phyloP scores from a whole-genome alignment of 2,113 vertebrate genomes.

The Pomatorhinus ruficollis region DNA sequence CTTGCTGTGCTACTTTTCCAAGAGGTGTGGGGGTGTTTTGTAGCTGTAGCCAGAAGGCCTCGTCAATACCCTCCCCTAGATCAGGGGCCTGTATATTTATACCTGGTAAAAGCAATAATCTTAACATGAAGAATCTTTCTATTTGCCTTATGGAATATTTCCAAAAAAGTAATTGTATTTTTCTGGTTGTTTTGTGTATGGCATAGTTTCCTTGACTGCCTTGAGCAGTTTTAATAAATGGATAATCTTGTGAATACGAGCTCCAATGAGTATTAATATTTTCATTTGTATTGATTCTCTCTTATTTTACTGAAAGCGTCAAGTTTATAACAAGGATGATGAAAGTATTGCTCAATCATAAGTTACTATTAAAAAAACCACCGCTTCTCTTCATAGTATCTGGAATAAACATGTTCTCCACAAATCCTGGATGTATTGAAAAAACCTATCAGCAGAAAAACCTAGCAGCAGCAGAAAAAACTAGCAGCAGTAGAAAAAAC shows the following conservation, averaged over 20 bases:
- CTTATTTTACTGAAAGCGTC: not conserved
- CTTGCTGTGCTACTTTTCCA: not conserved
- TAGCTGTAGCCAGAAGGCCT: not conserved
- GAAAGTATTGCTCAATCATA: not conserved
- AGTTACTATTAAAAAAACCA: not conserved
- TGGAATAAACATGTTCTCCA: not conserved
- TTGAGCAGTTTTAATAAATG: not conserved
- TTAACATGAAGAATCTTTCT: not conserved
- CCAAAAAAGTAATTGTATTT: not conserved
- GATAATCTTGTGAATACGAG: not conserved
- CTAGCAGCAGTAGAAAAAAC: not conserved
- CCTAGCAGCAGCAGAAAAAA: not conserved
- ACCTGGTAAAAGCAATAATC: not conserved
- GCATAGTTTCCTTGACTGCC: not conserved
- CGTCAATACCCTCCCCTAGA: fast-evolving
- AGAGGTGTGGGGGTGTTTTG: not conserved
- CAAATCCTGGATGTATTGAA: not conserved
- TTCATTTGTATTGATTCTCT: not conserved
- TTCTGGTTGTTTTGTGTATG: not conserved
- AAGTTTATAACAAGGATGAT: not conserved
- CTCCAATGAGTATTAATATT: not conserved
- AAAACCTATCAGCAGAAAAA: not conserved
- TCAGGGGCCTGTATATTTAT: not conserved
- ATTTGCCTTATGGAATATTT: not conserved
- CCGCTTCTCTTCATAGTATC: not conserved